Evolutionary conservation across 2,888 invertebrate species (phyloP).

Genomic region (Kuschelorhynchus macadamiae): DNA sequence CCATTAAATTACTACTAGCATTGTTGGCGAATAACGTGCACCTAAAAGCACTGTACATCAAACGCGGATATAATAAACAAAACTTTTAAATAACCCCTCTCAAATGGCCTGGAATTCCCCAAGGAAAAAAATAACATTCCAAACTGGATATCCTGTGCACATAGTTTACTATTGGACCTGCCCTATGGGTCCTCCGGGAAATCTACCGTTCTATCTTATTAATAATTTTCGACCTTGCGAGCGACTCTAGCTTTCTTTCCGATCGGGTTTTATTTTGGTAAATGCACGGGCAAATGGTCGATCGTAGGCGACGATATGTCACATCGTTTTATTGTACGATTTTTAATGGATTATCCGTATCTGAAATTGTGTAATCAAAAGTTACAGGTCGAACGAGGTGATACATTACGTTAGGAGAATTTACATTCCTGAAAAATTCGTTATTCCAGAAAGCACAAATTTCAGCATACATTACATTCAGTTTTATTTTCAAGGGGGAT

Average conservation of each 20-base stretch:
- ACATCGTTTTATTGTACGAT: no score
- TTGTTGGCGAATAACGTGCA: no score
- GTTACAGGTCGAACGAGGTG: no score
- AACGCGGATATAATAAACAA: slow-evolving; percentile 26
- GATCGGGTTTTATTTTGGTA: slow-evolving; percentile 11
- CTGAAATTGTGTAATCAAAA: no score
- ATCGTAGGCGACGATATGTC: slow-evolving; percentile 1
- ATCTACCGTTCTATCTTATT: slow-evolving; percentile 44
- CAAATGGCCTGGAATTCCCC: slow-evolving; percentile 28
- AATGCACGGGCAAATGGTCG: neutral
- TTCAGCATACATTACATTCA: no score
- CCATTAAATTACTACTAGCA: no score
- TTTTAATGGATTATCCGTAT: no score
- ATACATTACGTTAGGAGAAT: no score
- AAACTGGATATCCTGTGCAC: slow-evolving; percentile 43
- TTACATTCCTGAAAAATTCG: no score
- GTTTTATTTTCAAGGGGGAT: no score
- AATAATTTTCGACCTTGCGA: slow-evolving; percentile 42
- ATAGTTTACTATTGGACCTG: slow-evolving; percentile 46
- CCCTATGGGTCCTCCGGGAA: slow-evolving; percentile 42
- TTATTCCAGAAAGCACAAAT: no score
- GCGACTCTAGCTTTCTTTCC: slow-evolving; percentile 16
- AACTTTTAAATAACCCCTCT: slow-evolving; percentile 35
- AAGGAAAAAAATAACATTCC: slow-evolving; percentile 41
- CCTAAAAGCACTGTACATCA: neutral